Conservation (phyloP, 2,888 invertebrate species). For the Anodontia alba region DNA sequence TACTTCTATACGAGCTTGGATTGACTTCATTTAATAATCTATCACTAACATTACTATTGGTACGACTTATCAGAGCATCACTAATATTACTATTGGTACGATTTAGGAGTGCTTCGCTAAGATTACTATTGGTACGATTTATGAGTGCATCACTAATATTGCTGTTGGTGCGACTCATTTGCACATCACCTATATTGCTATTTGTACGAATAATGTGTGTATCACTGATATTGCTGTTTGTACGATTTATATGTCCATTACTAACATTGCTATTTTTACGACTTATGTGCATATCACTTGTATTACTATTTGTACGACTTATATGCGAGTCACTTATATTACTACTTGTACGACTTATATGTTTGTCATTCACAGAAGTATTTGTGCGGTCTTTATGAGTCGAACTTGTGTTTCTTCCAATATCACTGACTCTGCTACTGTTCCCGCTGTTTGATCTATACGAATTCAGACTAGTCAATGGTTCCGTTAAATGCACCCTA, state of each 20-base stretch:
- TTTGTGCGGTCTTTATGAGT: background rate
- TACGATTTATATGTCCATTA: background rate
- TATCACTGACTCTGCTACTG: background rate
- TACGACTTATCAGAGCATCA: background rate
- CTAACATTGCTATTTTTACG: background rate
- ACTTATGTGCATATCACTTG: background rate
- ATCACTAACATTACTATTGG: conserved; percentile 4
- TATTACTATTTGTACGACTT: conserved; percentile 8
- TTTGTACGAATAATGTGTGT: background rate
- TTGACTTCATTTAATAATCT: background rate
- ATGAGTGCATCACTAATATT: background rate
- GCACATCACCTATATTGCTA: background rate
- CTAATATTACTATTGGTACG: conserved; percentile 7
- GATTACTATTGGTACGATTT: background rate
- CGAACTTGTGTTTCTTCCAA: background rate
- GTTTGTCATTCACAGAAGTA: background rate
- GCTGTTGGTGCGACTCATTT: background rate
- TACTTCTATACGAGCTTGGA: conserved; percentile 15
- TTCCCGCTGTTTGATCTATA: background rate
- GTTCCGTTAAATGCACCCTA: conserved; percentile 42
- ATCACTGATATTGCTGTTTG: background rate
- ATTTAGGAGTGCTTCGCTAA: background rate
- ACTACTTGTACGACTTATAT: conserved; percentile 4
- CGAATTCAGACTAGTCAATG: conserved; percentile 6
- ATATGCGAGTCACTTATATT: background rate